These are phyloP conservation scores for Arizona elegans DNA, from an alignment of 2,113 vertebrate species.

Conservation along the genomic window DNA sequence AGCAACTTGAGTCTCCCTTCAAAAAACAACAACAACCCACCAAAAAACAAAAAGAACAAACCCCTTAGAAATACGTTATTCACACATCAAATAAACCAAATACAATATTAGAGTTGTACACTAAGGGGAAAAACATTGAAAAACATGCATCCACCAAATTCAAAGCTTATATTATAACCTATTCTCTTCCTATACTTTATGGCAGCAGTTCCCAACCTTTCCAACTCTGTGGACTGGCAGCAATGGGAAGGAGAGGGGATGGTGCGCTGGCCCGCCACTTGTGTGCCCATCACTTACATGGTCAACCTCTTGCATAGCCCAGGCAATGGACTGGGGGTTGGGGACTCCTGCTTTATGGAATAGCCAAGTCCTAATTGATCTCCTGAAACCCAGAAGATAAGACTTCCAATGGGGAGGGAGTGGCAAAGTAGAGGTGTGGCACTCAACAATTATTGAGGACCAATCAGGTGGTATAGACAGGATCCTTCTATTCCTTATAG, in stretches of 20 bases:
- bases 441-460: not conserved
- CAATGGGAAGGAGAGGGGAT: not conserved
- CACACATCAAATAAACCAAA: not conserved
- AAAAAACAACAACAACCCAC: not conserved
- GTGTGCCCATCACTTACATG: too few relatives aligned
- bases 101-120: not conserved
- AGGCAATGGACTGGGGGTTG: not conserved
- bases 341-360: not conserved
- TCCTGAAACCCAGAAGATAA: not conserved
- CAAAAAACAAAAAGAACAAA: not conserved
- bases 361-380: not conserved
- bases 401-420: not conserved
- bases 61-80: not conserved
- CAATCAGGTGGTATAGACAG: not conserved
- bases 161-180: not conserved
- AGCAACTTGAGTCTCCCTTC: not conserved
- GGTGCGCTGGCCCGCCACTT: not conserved
- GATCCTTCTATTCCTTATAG: not conserved
- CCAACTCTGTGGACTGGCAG: not conserved
- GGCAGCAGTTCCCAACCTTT: not conserved
- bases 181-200: not conserved
- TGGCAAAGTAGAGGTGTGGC: not conserved
- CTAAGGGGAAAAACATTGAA: not conserved
- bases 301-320: not conserved
- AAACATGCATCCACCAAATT: not conserved